Percentiles rank a stretch among this genome's conserved stretches.
These are phyloP conservation scores for Tribolium madens DNA, from an alignment of 1,140 invertebrate genomes.

Conservation along the genomic window DNA sequence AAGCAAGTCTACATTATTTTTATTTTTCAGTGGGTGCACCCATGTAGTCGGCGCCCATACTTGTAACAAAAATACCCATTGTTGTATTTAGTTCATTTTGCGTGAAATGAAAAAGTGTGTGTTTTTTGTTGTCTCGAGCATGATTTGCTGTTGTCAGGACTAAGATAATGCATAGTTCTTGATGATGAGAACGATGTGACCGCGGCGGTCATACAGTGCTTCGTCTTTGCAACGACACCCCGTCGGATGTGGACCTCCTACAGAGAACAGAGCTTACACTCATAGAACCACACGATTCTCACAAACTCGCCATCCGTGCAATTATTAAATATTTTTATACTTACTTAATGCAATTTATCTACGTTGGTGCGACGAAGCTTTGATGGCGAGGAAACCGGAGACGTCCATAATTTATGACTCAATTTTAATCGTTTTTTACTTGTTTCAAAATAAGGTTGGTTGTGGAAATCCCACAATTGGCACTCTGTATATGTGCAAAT, in stretches of 20 bases:
- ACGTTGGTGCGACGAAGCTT: neutral
- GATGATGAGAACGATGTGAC: slow-evolving; percentile 33
- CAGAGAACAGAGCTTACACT: slow-evolving; percentile 32
- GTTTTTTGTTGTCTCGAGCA: neutral
- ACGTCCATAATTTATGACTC: neutral
- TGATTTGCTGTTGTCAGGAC: slow-evolving; percentile 12
- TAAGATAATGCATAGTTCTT: slow-evolving; percentile 22
- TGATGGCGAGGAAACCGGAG: neutral
- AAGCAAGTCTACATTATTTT: no score
- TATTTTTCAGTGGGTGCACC: no score
- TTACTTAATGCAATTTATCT: slow-evolving; percentile 1
- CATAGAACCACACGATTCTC: slow-evolving; percentile 28
- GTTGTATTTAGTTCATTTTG: no score
- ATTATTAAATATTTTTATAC: slow-evolving; percentile 20
- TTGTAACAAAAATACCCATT: no score
- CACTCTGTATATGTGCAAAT: no score
- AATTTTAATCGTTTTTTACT: neutral
- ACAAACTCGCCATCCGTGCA: slow-evolving; percentile 19
- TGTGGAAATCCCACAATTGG: no score
- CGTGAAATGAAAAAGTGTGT: neutral
- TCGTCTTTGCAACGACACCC: slow-evolving; percentile 17
- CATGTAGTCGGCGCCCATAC: no score
- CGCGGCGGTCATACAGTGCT: slow-evolving; percentile 7
- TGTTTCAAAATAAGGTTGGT: no score
- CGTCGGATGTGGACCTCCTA: slow-evolving; percentile 28